These are phyloP conservation scores for Drosophila kepulauana DNA, from an alignment of 1,140 invertebrate species.

Conservation along the genomic window DNA sequence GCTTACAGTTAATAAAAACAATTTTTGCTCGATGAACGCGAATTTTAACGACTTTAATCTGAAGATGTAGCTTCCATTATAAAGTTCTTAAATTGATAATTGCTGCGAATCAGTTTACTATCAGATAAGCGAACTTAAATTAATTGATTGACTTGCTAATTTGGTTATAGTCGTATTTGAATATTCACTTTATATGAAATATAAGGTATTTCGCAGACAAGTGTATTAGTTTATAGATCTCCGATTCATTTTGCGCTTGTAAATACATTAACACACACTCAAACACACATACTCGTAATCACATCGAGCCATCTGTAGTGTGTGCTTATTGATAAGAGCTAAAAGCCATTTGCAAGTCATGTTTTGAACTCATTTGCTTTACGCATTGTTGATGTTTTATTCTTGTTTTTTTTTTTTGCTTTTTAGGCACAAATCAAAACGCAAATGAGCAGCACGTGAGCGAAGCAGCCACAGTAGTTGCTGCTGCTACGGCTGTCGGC, in stretches of 20 bases:
- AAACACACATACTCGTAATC: not conserved
- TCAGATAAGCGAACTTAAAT: no score
- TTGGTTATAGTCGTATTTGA: no score
- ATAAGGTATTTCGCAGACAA: not conserved
- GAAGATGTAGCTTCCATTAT: no score
- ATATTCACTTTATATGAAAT: not conserved
- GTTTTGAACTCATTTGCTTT: not conserved
- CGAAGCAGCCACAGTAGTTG: constrained; percentile 55
- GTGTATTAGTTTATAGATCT: not conserved
- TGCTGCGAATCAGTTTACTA: no score
- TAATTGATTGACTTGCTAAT: no score
- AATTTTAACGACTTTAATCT: no score
- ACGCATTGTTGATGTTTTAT: not conserved
- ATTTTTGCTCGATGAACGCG: no score
- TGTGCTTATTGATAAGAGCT: constrained; percentile 27
- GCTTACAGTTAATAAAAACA: no score
- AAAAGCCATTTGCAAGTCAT: constrained; percentile 28
- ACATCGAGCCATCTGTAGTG: constrained; percentile 9
- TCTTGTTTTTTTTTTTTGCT: constrained; percentile 18
- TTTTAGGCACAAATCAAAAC: constrained; percentile 78
- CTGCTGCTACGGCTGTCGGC: constrained; percentile 46
- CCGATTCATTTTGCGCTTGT: not conserved
- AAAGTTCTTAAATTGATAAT: no score
- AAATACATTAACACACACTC: constrained; percentile 15
- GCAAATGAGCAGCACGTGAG: constrained; percentile 78